Evolutionary conservation across 2,113 vertebrate species (phyloP).

Genomic region (Labeo catla): DNA sequence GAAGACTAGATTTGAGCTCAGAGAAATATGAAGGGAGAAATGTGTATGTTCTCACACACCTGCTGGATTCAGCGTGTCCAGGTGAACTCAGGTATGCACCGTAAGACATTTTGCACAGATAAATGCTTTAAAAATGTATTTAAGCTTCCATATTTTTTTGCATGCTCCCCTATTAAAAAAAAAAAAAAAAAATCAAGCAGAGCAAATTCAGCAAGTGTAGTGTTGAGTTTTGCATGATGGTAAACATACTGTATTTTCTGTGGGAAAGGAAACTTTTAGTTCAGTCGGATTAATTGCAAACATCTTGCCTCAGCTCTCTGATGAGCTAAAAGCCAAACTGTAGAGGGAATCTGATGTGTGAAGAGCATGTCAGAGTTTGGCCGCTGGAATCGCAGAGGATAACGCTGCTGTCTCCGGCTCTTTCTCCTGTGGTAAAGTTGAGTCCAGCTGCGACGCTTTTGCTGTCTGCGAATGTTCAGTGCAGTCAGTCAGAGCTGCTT

Average conservation of each 20-base stretch:
- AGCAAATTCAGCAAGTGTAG: neutral
- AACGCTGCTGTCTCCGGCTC: slow-evolving; percentile 35
- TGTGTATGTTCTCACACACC: slow-evolving; percentile 21
- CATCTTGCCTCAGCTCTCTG: neutral
- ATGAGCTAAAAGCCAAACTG: neutral
- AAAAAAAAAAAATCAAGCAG: neutral
- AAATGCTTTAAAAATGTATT: neutral
- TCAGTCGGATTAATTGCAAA: slow-evolving; percentile 1
- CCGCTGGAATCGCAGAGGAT: slow-evolving; percentile 16
- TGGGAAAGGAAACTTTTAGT: no score
- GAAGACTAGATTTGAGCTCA: neutral
- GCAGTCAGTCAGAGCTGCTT: neutral
- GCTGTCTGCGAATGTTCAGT: slow-evolving; percentile 10
- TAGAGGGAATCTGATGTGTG: neutral
- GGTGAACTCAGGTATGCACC: neutral
- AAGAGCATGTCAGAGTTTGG: slow-evolving; percentile 20
- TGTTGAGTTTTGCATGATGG: neutral
- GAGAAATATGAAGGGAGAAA: neutral
- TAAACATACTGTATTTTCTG: neutral
- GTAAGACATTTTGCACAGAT: neutral
- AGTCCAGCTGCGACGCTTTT: slow-evolving; percentile 35
- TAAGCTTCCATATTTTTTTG: no score
- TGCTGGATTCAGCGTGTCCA: slow-evolving; percentile 9
- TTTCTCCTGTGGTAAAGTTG: slow-evolving; percentile 30
- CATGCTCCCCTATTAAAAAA: neutral